These are phyloP conservation scores for Oscheius onirici DNA, from an alignment of 2,888 invertebrate genomes.

Conservation along the genomic window DNA sequence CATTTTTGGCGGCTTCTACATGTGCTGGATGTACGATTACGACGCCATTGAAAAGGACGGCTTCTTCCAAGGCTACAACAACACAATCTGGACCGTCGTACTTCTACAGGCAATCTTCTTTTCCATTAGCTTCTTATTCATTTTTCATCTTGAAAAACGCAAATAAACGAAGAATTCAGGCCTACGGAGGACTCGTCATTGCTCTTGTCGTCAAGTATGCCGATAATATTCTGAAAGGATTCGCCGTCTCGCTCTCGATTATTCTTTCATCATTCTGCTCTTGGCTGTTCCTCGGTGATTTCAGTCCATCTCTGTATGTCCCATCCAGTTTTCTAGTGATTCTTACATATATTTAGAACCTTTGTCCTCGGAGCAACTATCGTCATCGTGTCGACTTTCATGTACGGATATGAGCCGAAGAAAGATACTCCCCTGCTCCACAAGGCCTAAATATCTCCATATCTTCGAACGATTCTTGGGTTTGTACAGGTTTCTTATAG, in stretches of 20 bases:
- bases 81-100: conserved; percentile 74
- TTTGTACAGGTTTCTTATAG: conserved; percentile 3
- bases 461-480: conserved; percentile 5
- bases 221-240: conserved; percentile 76
- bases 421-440: conserved; percentile 19
- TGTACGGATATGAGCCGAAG: conserved; percentile 73
- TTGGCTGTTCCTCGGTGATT: conserved; percentile 74
- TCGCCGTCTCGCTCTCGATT: conserved; percentile 76
- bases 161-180: conserved; percentile 68
- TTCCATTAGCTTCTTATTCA: background rate
- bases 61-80: conserved; percentile 75
- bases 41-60: conserved; percentile 72
- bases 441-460: conserved; percentile 12
- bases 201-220: conserved; percentile 77
- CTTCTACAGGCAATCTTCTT: conserved; percentile 72
- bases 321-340: background rate
- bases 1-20: conserved; percentile 73
- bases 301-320: conserved; percentile 72
- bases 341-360: no score
- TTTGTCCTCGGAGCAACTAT: conserved; percentile 73
- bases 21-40: conserved; percentile 73
- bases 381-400: conserved; percentile 74
- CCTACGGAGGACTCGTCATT: conserved; percentile 75
- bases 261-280: conserved; percentile 75
- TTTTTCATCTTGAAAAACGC: background rate